Conservation (phyloP, 1,140 invertebrate species). For the Tetramorium simillimum region DNA sequence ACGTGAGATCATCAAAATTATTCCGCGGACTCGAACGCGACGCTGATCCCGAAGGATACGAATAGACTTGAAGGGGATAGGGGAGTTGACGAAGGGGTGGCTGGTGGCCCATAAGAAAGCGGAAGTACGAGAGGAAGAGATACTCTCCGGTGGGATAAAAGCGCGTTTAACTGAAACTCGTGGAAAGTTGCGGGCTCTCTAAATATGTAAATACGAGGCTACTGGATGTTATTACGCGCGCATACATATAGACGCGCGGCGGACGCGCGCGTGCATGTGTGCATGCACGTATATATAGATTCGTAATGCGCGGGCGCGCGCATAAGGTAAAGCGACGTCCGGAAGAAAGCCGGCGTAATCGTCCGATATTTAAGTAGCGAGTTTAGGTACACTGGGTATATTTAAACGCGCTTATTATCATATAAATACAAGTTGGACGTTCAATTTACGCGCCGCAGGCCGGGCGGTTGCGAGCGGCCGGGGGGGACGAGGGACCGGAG, state of each 20-base stretch:
- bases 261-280: constrained; percentile 7
- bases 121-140: constrained; percentile 60
- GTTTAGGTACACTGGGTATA: constrained; percentile 84
- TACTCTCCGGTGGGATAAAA: constrained; percentile 68
- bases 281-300: constrained; percentile 24
- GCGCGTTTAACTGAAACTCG: constrained; percentile 77
- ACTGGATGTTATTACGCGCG: constrained; percentile 76
- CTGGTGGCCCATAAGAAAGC: constrained; percentile 2
- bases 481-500: not conserved
- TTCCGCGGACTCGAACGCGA: not conserved
- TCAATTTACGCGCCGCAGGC: constrained; percentile 84
- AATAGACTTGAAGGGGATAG: not conserved
- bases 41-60: not conserved
- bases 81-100: not conserved
- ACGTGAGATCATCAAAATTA: not conserved
- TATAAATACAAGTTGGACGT: constrained; percentile 86
- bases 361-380: constrained; percentile 85
- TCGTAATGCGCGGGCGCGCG: constrained; percentile 30
- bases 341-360: constrained; percentile 75
- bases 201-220: constrained; percentile 77
- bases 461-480: constrained; percentile 22
- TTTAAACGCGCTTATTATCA: constrained; percentile 86
- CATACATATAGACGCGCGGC: constrained; percentile 62
- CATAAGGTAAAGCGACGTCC: constrained; percentile 40
- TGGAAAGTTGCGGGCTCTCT: constrained; percentile 74